Conservation (phyloP, 2,888 invertebrate species). For the Clepsis dumicolana region DNA sequence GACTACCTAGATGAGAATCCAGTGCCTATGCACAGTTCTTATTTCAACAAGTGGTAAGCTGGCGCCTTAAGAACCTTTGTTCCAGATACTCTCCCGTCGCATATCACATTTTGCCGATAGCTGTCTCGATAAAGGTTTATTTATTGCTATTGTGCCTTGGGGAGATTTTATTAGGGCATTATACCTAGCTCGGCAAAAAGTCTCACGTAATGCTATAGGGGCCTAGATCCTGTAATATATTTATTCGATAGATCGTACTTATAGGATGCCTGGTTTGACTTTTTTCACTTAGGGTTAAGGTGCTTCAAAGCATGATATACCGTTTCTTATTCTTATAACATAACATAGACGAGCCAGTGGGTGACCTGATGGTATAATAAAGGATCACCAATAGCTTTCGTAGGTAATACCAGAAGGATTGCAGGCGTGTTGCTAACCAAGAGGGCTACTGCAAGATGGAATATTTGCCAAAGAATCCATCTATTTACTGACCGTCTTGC, state of each 20-base stretch:
- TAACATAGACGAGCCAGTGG: too few species aligned
- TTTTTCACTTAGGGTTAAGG: background rate
- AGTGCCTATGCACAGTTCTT: background rate
- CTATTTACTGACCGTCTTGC: too few species aligned
- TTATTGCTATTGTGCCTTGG: slow-evolving; percentile 31
- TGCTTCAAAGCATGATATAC: too few species aligned
- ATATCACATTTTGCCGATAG: slow-evolving; percentile 19
- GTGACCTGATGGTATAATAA: too few species aligned
- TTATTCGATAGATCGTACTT: slow-evolving; percentile 6
- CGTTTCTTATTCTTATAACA: too few species aligned
- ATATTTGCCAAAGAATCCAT: too few species aligned
- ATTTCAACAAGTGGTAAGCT: background rate
- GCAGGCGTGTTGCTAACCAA: too few species aligned
- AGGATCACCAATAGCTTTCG: too few species aligned
- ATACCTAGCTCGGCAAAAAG: slow-evolving; percentile 15
- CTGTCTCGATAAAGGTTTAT: slow-evolving; percentile 41
- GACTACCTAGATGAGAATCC: too few species aligned
- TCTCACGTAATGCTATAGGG: slow-evolving; percentile 3
- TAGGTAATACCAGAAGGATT: too few species aligned
- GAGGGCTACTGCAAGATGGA: too few species aligned
- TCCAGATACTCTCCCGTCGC: background rate
- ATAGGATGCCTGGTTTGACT: background rate
- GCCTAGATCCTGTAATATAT: slow-evolving; percentile 25
- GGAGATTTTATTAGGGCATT: slow-evolving; percentile 21
- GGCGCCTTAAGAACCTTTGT: background rate